Evolutionary conservation across 2,113 vertebrate genomes (phyloP).

Genomic region (Megaleporinus macrocephalus): DNA sequence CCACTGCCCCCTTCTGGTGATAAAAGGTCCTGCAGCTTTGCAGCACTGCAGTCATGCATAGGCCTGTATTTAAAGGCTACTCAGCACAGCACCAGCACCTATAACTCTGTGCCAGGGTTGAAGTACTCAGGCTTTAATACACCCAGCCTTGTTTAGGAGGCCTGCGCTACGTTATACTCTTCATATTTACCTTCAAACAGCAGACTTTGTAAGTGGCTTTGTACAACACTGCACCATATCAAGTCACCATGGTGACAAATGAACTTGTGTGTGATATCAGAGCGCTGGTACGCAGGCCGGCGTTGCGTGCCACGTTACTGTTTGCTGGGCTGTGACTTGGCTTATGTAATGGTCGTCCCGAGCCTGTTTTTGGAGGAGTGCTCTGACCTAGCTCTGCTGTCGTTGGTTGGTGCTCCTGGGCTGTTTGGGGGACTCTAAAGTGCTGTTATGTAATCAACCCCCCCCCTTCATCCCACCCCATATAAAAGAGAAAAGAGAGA

Average conservation of each 20-base stretch:
- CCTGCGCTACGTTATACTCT: neutral
- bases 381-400: slow-evolving; percentile 14
- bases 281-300: neutral
- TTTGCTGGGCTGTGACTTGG: neutral
- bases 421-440: slow-evolving; percentile 28
- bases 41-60: neutral
- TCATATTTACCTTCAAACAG: too few relatives aligned
- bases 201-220: neutral
- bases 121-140: neutral
- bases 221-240: neutral
- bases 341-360: slow-evolving; percentile 12
- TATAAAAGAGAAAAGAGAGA: neutral
- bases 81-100: neutral
- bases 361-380: neutral
- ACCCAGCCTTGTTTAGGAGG: neutral
- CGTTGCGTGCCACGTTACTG: neutral
- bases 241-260: neutral
- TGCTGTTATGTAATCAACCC: slow-evolving; percentile 26
- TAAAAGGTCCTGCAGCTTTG: slow-evolving; percentile 52
- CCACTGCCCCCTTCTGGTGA: slow-evolving; percentile 76
- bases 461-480: neutral
- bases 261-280: neutral
- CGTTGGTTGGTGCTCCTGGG: neutral
- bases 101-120: neutral
- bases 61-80: neutral